These are phyloP conservation scores for Eleutherodactylus coqui DNA, from an alignment of 2,797 vertebrate species.

Conservation along the genomic window DNA sequence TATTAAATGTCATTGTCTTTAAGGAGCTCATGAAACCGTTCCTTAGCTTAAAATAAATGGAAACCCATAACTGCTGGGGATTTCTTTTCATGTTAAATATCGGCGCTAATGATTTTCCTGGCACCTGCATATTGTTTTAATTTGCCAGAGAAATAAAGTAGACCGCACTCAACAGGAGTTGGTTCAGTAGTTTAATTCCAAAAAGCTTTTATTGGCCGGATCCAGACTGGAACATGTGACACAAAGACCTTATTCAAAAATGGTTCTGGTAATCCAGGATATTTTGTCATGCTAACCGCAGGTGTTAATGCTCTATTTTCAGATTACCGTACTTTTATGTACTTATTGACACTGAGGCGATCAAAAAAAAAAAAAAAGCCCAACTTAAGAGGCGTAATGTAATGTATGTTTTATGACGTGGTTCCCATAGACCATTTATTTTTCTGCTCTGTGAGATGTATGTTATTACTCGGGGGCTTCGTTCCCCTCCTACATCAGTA, in stretches of 20 bases:
- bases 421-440: slow-evolving; percentile 54
- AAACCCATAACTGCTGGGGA: slow-evolving; percentile 27
- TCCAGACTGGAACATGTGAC: slow-evolving; percentile 52
- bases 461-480: slow-evolving; percentile 38
- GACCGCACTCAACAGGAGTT: slow-evolving; percentile 51
- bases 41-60: slow-evolving; percentile 32
- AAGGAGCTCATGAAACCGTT: slow-evolving; percentile 19
- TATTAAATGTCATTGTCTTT: slow-evolving; percentile 41
- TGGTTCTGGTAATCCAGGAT: slow-evolving; percentile 59
- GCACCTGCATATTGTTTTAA: slow-evolving; percentile 61
- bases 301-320: slow-evolving; percentile 58
- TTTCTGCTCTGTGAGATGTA: slow-evolving; percentile 13
- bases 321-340: slow-evolving; percentile 64
- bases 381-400: slow-evolving; percentile 52
- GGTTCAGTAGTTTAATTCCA: slow-evolving; percentile 56
- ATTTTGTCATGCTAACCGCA: slow-evolving; percentile 62
- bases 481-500: slow-evolving; percentile 15
- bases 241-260: slow-evolving; percentile 60
- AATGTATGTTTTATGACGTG: slow-evolving; percentile 51
- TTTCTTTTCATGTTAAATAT: slow-evolving; percentile 53
- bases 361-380: slow-evolving; percentile 59
- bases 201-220: slow-evolving; percentile 58
- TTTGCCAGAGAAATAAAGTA: slow-evolving; percentile 55
- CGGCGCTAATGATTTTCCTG: slow-evolving; percentile 48
- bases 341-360: slow-evolving; percentile 41